A percentile compares a stretch with the other conserved stretches of the same genome.
Conservation (phyloP, 2,888 invertebrate genomes). For the Caenorhabditis japonica region DNA sequence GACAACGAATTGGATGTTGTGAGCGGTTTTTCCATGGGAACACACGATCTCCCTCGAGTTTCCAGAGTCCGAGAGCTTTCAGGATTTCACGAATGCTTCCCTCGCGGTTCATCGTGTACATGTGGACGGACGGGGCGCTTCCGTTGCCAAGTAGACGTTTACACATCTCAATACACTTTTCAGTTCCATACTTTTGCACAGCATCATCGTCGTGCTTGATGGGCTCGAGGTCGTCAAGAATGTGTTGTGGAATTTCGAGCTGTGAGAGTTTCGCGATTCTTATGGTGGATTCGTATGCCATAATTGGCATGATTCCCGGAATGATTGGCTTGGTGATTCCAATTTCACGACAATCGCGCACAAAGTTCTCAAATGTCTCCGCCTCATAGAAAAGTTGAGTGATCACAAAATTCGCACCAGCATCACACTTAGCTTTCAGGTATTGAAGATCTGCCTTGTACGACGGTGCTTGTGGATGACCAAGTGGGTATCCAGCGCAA, state of each 20-base stretch:
- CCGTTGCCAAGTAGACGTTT: constrained; percentile 79
- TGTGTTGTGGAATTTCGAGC: constrained; percentile 82
- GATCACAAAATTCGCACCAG: constrained; percentile 89
- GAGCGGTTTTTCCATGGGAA: constrained; percentile 79
- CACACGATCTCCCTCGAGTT: constrained; percentile 78
- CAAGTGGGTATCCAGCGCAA: constrained; percentile 84
- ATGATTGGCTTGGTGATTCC: constrained; percentile 86
- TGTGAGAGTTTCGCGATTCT: constrained; percentile 83
- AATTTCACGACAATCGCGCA: constrained; percentile 82
- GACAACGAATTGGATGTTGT: constrained; percentile 63
- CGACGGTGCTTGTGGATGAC: constrained; percentile 82
- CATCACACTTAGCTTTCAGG: constrained; percentile 84
- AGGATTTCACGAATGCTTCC: constrained; percentile 78
- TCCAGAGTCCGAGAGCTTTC: constrained; percentile 81
- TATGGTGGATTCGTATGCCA: constrained; percentile 81
- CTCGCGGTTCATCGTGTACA: constrained; percentile 82
- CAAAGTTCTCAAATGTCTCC: constrained; percentile 82
- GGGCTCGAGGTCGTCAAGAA: constrained; percentile 81
- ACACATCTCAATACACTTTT: constrained; percentile 80
- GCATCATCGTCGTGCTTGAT: constrained; percentile 82
- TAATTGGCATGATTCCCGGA: constrained; percentile 85
- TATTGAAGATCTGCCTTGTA: constrained; percentile 82
- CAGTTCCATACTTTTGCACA: constrained; percentile 81
- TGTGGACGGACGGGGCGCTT: constrained; percentile 80
- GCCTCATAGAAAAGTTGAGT: constrained; percentile 88